Evolutionary conservation across 2,797 vertebrate genomes (phyloP).

Genomic region (Glyptemys insculpta): DNA sequence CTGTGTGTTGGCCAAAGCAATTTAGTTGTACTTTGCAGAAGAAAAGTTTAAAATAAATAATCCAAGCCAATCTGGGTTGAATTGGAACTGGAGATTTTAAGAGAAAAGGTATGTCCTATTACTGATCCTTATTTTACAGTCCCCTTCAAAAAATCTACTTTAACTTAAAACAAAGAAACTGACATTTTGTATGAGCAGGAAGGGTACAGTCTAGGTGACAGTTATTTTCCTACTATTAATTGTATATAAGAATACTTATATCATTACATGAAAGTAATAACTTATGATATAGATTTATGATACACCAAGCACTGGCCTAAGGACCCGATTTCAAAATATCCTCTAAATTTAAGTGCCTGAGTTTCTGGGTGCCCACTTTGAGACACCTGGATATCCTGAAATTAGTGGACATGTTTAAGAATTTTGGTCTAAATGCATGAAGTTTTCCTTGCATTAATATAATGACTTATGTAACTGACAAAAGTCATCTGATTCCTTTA

Average conservation of each 20-base stretch:
- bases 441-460: neutral
- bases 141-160: neutral
- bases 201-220: neutral
- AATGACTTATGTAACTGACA: neutral
- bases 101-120: neutral
- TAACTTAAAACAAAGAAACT: neutral
- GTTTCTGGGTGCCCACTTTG: neutral
- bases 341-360: neutral
- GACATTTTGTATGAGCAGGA: neutral
- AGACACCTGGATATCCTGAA: neutral
- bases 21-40: slow-evolving; percentile 8
- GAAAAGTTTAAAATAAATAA: neutral
- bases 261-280: neutral
- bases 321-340: neutral
- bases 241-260: neutral
- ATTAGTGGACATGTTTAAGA: too few species aligned
- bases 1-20: neutral
- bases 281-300: neutral
- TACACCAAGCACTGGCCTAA: neutral
- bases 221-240: neutral
- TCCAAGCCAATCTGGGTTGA: neutral
- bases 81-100: neutral
- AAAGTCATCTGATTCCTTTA: neutral
- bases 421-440: too few species aligned
- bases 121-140: neutral